Conservation (phyloP, 1,140 invertebrate species). For the Streblospio benedicti region DNA sequence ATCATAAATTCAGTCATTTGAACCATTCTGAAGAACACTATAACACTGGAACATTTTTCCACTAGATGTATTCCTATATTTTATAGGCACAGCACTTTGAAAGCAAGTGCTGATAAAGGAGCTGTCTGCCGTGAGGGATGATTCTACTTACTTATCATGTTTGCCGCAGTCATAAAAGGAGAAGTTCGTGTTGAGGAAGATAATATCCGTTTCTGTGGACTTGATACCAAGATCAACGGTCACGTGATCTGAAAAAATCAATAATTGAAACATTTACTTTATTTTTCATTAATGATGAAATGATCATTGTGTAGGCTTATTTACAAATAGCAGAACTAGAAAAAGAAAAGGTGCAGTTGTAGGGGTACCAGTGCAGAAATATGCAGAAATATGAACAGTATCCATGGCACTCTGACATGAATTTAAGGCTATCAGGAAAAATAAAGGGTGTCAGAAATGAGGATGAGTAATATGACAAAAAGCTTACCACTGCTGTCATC, state of each 20-base stretch:
- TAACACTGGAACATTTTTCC: too few relatives aligned
- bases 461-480: not conserved
- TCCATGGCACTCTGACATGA: not conserved
- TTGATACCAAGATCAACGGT: not conserved
- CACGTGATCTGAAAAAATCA: conserved; percentile 3
- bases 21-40: too few relatives aligned
- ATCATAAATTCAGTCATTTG: too few relatives aligned
- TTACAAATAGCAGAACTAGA: not conserved
- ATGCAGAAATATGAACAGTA: not conserved
- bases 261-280: not conserved
- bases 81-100: too few relatives aligned
- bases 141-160: not conserved
- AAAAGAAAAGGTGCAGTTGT: not conserved
- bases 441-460: not conserved
- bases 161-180: not conserved
- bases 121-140: too few relatives aligned
- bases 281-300: not conserved
- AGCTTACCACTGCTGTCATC: too few relatives aligned
- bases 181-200: not conserved
- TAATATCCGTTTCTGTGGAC: not conserved
- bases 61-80: too few relatives aligned
- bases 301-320: not conserved
- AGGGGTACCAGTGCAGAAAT: not conserved
- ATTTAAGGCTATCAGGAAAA: not conserved
- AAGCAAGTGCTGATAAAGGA: too few relatives aligned